Evolutionary conservation across 2,888 invertebrate species (phyloP), one percentile per base, ranked within the genome.

Genomic region (Embidobia sp.): DNA sequence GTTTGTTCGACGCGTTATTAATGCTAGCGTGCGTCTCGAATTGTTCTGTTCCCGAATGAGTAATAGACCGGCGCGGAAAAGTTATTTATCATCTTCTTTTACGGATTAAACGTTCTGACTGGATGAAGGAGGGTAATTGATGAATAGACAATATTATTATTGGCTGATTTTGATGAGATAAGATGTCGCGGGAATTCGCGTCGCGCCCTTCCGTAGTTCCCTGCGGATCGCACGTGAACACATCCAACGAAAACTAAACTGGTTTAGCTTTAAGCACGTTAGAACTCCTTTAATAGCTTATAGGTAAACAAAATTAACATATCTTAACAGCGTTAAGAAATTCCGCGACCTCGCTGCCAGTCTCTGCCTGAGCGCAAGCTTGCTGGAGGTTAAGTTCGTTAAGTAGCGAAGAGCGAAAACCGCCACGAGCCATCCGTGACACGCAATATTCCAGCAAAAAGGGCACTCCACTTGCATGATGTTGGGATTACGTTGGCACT

Each of bases 281-380:
- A 88, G 85, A 85, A 84, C 85, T 84, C 87, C 89, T 88, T 88
- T 89, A 89, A 88, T 88, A 89, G 89, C 89, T 89, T 88, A 89
- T 89, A 88, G 88, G 89, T 89, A 89, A 89, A 89, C 88, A 89
- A 88, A 87, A 89, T 89, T 89, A 89, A 87, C 89, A 89, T 89
- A 89, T 88, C 88, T 88, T 89, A 89, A 89, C 89, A 88, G 86
- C 84, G 88, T 89, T 89, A 88, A 88, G 89, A 89, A 89, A 88
- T 89, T 87, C 86, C 83, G 79, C 79, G 80, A 81, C 79, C 80
- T 80, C 78, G 73, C 80, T 76, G 75, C 82, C 79, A 72, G 72
- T 63, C 70, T 61, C 70, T 59, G 77, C 51, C 79, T 72, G 29
- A 46, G 63, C 70, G 53, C 74, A 77, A 70, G 79, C 77, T 79